Base-by-base conservation (phyloP, 2,113 vertebrate species). In the Crotalus viridis region DNA sequence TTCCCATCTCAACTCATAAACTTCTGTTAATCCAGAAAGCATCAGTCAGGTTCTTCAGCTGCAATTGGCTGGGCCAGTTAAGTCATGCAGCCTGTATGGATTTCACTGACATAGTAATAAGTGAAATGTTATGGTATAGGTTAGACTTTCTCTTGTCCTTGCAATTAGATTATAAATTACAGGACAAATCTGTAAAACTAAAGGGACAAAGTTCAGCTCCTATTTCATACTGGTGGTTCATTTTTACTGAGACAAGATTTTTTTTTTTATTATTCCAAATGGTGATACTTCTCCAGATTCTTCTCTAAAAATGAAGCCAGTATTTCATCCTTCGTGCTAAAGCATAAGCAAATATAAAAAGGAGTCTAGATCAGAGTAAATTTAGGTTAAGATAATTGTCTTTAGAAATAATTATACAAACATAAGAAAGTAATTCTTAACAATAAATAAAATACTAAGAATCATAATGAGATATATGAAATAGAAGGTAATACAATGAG, bases 361-460 rank as follows among this genome's bases (percentile, higher is more conserved):
- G 33, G 7, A 87, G 28, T 87, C 22, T 46, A 87, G 86, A 90
- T 55, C 24, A 39, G 57, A 88, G 21, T 39, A 13, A 86, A 87
- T 46, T 54, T 51, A 39, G 61, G 43, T 57, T 54, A 22, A 89
- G 43, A 90, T 15, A 86, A n/a, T 87, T 22, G 54, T 51, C 61
- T 91, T 7, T 52, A 57, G 89, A 90, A 64, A 64, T 85, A 90
- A 87, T 87, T n/a, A 55, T 86, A 24, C 48, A 61, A 21, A 24
- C 9, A 64, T 64, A 87, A 90, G 74, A 87, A 93, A 54, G 43
- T 54, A 93, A 87, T 93, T 93, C 46, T 64, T 87, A 28, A 26
- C 54, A 46, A 24, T 54, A 46, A 87, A 46, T 48, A 64, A 91
- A 39, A 51, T 90, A 28, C 74, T 64, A 54, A 51, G 89, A 93